Conservation (phyloP, 2,113 vertebrate genomes). For the Pteruthius melanotis region DNA sequence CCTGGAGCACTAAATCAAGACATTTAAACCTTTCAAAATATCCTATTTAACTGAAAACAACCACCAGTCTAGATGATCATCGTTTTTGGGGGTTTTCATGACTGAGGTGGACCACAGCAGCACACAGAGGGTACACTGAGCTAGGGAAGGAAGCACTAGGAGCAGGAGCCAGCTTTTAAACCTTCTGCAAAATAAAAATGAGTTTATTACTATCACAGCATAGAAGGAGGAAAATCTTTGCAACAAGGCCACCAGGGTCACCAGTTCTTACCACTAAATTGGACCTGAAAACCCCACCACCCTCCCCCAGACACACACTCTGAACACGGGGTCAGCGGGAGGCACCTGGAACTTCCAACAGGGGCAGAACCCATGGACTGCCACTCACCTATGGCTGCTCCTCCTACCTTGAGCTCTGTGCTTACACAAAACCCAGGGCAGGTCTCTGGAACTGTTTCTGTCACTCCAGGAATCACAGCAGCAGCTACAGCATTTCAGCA, state of each 20-base stretch:
- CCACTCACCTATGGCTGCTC: neutral
- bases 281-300: neutral
- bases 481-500: neutral
- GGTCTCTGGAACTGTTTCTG: neutral
- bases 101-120: neutral
- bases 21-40: neutral
- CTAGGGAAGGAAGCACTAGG: neutral
- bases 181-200: neutral
- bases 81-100: neutral
- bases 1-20: neutral
- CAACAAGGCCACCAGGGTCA: neutral
- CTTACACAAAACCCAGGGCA: neutral
- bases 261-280: neutral
- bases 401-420: neutral
- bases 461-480: neutral
- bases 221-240: neutral
- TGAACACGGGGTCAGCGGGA: neutral
- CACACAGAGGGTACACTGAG: neutral
- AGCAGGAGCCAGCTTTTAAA: neutral
- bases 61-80: neutral
- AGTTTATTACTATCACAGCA: neutral
- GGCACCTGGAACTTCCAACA: neutral
- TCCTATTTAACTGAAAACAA: neutral
- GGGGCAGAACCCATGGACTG: rapidly evolving
- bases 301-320: neutral